Evolutionary conservation across 2,113 vertebrate species (phyloP), one percentile per base, ranked within the genome.

Genomic region (Pygoscelis adeliae): DNA sequence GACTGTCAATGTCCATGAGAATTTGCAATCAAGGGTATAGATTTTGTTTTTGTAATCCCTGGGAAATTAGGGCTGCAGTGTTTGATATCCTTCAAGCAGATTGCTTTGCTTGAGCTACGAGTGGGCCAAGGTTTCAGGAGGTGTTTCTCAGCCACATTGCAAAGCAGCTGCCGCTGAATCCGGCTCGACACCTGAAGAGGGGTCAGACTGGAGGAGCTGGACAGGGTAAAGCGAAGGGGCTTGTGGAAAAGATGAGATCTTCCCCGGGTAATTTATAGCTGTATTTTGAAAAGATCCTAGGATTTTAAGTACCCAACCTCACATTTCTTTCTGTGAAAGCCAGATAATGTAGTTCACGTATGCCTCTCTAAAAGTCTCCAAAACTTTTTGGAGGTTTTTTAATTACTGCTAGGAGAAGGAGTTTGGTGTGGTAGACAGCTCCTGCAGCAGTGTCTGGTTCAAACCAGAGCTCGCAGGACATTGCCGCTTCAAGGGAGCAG

Each of bases 231-330:
- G 53, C 25, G 32, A 42, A 83, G 42, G 25, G 32, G 8, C 42
- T 47, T 6, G 14, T n/a, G 71, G 49, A 21, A 34, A 42, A 58
- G 36, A 9, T 3, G 4, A 10, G 29, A 30, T 36, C 9, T 47
- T 38, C 52, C 21, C 29, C 2, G 8, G 32, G 30, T 29, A 4
- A 30, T 69, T 84, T 26, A 2, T 27, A 23, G 20, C 73, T 17
- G 0, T 11, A 2, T n/a, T 22, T 76, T 36, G 30, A 29, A 6
- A 59, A 47, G 15, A 1, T 2, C 17, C 4, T 13, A 38, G 29
- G 80, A n/a, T 34, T 53, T 25, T 16, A 10, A 42, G 27, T 40
- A 15, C 15, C 6, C 13, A 53, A 0, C 47, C 29, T 79, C 22
- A 25, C n/a, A 2, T 32, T 89, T 50, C 27, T 50, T 13, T 8